Conservation (phyloP, 2,797 vertebrate species). For the Sebastes aleutianus region DNA sequence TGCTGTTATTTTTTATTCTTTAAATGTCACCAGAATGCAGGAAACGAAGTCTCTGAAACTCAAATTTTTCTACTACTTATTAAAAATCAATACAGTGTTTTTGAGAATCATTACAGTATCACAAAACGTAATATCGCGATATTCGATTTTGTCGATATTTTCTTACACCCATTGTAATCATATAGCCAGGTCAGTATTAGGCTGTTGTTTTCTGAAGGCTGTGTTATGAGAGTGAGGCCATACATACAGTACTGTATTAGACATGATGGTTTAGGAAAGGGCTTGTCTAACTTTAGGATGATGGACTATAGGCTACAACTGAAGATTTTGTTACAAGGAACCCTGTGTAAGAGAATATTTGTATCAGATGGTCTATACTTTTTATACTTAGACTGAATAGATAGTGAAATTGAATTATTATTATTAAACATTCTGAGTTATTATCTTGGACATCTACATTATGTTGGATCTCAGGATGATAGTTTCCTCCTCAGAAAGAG, state of each 20-base stretch:
- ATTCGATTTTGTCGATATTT: too few relatives aligned
- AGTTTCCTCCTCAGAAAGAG: slow-evolving; percentile 14
- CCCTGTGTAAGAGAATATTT: not conserved
- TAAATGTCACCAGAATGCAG: too few relatives aligned
- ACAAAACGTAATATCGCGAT: too few relatives aligned
- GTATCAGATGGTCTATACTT: not conserved
- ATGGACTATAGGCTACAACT: not conserved
- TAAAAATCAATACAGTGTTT: too few relatives aligned
- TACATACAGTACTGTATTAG: slow-evolving; percentile 14
- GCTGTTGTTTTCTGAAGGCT: slow-evolving; percentile 2
- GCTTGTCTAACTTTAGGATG: not conserved
- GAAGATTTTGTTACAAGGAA: not conserved
- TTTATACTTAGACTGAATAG: not conserved
- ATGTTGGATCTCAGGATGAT: slow-evolving; percentile 15
- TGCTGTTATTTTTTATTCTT: too few relatives aligned
- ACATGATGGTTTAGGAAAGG: not conserved
- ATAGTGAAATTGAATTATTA: not conserved
- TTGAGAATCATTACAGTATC: too few relatives aligned
- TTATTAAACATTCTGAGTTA: not conserved
- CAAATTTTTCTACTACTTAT: too few relatives aligned
- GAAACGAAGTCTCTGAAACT: too few relatives aligned
- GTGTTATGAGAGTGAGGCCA: slow-evolving; percentile 3
- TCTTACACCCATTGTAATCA: not conserved
- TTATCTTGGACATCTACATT: slow-evolving; percentile 2
- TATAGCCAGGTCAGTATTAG: slow-evolving; percentile 8